Conservation (phyloP, 2,797 vertebrate species). For the Phalanger gymnotis region DNA sequence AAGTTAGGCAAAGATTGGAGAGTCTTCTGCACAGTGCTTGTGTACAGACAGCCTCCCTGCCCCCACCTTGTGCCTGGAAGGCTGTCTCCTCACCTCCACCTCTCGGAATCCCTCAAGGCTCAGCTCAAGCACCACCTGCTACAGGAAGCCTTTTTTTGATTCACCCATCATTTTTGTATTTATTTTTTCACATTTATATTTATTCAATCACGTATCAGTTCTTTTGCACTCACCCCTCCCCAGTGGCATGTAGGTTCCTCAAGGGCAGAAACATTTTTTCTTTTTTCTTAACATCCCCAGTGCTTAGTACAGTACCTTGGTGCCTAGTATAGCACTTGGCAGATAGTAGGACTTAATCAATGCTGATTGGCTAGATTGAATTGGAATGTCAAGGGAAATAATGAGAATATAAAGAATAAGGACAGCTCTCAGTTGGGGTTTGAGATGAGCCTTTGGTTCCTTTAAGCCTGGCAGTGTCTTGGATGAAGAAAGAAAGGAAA, state of each 20-base stretch:
- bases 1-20: background rate
- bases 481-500: background rate
- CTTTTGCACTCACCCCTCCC: background rate
- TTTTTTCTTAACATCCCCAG: background rate
- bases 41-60: background rate
- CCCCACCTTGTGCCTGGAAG: background rate
- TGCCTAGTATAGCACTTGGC: background rate
- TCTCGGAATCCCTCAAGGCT: background rate
- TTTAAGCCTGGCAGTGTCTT: background rate
- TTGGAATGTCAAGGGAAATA: background rate
- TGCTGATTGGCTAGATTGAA: background rate
- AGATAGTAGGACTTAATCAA: background rate
- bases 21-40: background rate
- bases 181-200: background rate
- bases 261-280: background rate
- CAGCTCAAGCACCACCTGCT: background rate
- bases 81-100: background rate
- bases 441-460: background rate
- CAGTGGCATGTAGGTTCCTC: background rate
- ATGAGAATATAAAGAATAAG: background rate
- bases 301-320: background rate
- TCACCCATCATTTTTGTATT: background rate
- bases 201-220: background rate
- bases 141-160: background rate
- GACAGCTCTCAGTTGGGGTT: background rate